phyloP scores from a whole-genome alignment of 1,140 invertebrate genomes.

The Pollicipes pollicipes region DNA sequence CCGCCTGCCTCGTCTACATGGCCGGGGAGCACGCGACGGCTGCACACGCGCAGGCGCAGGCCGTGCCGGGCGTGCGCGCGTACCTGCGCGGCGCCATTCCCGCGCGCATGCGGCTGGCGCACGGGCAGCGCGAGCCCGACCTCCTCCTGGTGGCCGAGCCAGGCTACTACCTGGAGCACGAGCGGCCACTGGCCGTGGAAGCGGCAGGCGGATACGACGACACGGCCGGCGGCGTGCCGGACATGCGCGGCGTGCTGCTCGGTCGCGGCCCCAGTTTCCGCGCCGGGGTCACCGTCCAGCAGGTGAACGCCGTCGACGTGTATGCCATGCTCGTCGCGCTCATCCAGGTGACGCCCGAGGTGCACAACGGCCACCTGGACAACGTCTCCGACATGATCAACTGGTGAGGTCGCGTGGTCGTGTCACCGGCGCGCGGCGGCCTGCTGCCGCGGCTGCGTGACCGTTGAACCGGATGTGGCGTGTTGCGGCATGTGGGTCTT shows the following conservation, averaged over 20 bases:
- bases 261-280: background rate
- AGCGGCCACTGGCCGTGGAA: background rate
- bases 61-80: background rate
- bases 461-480: too few relatives aligned
- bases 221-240: background rate
- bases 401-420: too few relatives aligned
- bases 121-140: background rate
- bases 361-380: background rate
- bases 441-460: too few relatives aligned
- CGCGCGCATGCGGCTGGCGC: background rate
- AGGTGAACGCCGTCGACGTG: background rate
- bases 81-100: background rate
- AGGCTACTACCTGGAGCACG: conserved; percentile 1
- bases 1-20: background rate
- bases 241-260: conserved; percentile 4
- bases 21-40: background rate
- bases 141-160: background rate
- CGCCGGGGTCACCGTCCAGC: background rate
- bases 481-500: too few relatives aligned
- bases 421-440: too few relatives aligned
- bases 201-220: background rate
- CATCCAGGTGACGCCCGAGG: background rate
- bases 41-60: background rate
- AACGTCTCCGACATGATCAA: background rate
- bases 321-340: background rate